These are phyloP conservation scores for Odocoileus virginianus DNA, from an alignment of 2,113 vertebrate genomes.

Conservation along the genomic window DNA sequence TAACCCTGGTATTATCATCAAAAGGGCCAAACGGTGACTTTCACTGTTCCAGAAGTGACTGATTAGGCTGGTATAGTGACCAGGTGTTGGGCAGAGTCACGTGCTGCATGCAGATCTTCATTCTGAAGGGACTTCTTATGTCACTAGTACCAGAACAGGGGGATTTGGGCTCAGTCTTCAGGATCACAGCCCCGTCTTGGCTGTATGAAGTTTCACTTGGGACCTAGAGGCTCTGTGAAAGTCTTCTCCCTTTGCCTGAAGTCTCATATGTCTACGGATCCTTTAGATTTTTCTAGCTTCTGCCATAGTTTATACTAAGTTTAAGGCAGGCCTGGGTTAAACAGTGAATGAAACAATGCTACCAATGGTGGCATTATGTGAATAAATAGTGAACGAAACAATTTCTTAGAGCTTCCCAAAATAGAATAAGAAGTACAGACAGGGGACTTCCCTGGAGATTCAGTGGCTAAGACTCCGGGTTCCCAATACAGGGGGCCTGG, in stretches of 20 bases:
- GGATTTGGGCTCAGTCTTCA: neutral
- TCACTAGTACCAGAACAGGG: neutral
- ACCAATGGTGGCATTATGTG: neutral
- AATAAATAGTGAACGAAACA: neutral
- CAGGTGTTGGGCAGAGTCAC: neutral
- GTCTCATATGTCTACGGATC: neutral
- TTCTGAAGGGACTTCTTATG: neutral
- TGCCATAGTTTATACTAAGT: neutral
- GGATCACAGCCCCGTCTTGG: neutral
- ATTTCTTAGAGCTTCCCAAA: neutral
- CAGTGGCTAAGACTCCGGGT: neutral
- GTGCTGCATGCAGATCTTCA: neutral
- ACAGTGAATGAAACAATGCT: neutral
- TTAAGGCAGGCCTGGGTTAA: neutral
- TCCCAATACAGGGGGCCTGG: neutral
- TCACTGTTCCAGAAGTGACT: neutral
- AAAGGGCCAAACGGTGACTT: neutral
- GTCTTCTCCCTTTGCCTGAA: neutral
- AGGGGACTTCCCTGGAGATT: neutral
- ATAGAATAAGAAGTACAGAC: neutral
- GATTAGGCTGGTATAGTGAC: neutral
- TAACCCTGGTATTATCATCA: slow-evolving; percentile 5
- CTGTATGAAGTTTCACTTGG: neutral
- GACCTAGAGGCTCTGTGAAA: neutral
- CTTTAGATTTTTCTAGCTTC: neutral